phyloP scores from a whole-genome alignment of 2,113 vertebrate species.

The Marmota flaviventris region DNA sequence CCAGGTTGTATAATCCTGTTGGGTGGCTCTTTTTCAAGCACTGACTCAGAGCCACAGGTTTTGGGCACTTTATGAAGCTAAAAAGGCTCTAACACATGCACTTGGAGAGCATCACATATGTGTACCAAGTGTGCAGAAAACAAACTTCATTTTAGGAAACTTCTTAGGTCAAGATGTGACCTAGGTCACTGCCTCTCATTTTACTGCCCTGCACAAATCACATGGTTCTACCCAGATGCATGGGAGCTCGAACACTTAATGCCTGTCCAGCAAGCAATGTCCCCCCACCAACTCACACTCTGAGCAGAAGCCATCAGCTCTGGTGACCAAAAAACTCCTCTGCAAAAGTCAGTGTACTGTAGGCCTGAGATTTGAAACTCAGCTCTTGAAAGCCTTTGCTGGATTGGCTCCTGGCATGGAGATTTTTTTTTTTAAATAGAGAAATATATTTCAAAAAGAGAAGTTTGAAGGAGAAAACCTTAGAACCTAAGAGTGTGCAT shows the following conservation, averaged over 20 bases:
- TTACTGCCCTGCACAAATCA: neutral
- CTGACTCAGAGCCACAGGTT: neutral
- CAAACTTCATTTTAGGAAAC: neutral
- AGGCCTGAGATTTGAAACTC: neutral
- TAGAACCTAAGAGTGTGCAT: neutral
- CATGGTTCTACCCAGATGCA: neutral
- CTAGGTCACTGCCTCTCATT: neutral
- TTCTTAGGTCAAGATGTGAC: neutral
- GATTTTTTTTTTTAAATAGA: neutral
- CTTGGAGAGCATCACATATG: neutral
- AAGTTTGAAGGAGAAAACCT: neutral
- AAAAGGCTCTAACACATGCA: neutral
- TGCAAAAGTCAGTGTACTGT: neutral
- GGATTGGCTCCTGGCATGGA: neutral
- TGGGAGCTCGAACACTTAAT: neutral
- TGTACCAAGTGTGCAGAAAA: neutral
- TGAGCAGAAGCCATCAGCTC: neutral
- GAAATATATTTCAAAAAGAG: neutral
- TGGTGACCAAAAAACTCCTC: too few relatives aligned
- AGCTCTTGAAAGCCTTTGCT: neutral
- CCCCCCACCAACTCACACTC: neutral
- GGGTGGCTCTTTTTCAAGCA: neutral
- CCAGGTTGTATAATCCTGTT: neutral
- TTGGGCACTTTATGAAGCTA: neutral
- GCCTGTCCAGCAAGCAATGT: neutral